Evolutionary conservation across 2,888 invertebrate genomes (phyloP), one percentile per base, ranked within the genome.

Genomic region (Cerastis leucographa): DNA sequence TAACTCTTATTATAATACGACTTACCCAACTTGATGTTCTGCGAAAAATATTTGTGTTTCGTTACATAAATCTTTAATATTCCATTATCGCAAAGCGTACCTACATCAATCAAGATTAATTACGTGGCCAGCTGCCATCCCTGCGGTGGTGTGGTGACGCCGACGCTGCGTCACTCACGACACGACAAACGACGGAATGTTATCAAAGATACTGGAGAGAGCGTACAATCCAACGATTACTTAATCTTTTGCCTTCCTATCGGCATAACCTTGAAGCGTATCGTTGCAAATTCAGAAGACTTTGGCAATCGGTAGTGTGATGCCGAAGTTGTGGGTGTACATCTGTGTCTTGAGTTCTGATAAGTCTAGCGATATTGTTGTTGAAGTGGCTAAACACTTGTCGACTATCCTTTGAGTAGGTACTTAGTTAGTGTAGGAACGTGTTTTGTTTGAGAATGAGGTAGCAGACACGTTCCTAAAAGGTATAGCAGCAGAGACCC

Each of bases 81-180:
- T 29, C 67, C 59, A 46, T 19, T 25, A 29, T 69, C 40, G 40
- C 7, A 62, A 42, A 44, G 46, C 44, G 35, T 66, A 59, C 40
- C n/a, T 49, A 29, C 29, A 49, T 25, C 9, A 49, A 67, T 76
- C 12, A 76, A 61, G 73, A 68, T 64, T 29, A 56, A 35, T 46
- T 44, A 40, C 25, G 11, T 44, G 8, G 22, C 25, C 61, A 71
- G 51, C 76, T 84, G 85, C 42, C 83, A 83, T 81, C 83, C 82
- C 67, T 80, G 64, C 29, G 46, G 65, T 65, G 25, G 40, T 65
- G 44, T 44, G 42, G 65, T 80, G 75, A 83, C 83, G 85, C 74
- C 61, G 73, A 73, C 82, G 80, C 91, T 92, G 90, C 92, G 92
- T 92, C 92, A 92, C 89, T 92, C 92, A 92, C 89, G 83, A 59